These are phyloP conservation scores for Cololabis saira DNA, from an alignment of 2,113 vertebrate species.

Conservation along the genomic window DNA sequence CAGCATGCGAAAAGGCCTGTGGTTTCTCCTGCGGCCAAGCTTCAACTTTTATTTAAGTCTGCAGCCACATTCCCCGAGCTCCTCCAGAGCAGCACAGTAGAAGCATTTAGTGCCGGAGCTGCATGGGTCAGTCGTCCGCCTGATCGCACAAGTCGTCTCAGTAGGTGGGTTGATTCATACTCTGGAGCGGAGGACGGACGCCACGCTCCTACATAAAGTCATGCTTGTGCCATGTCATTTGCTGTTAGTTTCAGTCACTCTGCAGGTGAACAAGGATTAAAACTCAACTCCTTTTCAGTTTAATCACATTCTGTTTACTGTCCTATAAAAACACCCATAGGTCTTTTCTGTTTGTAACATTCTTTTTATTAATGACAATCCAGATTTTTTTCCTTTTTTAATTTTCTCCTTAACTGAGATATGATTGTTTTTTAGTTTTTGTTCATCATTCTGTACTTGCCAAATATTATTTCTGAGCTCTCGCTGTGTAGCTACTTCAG, in stretches of 20 bases:
- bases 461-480: too few relatives aligned
- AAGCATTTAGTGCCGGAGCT: constrained; percentile 65
- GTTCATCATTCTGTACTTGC: too few relatives aligned
- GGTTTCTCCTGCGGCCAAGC: constrained; percentile 58
- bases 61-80: constrained; percentile 40
- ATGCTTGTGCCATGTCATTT: constrained; percentile 38
- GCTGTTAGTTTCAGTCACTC: constrained; percentile 38
- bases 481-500: too few relatives aligned
- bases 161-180: constrained; percentile 39
- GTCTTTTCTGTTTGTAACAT: too few relatives aligned
- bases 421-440: too few relatives aligned
- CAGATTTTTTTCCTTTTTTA: too few relatives aligned
- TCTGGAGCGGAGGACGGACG: constrained; percentile 26
- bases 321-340: too few relatives aligned
- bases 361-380: too few relatives aligned
- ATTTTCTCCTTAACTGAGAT: too few relatives aligned
- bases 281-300: too few relatives aligned
- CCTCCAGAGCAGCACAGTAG: constrained; percentile 61
- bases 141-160: neutral
- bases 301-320: too few relatives aligned
- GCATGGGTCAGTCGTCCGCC: constrained; percentile 25
- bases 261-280: too few relatives aligned
- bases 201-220: constrained; percentile 62
- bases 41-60: constrained; percentile 70
- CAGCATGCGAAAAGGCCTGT: constrained; percentile 49